phyloP scores from a whole-genome alignment of 2,888 invertebrate species.

The Stramonita haemastoma region DNA sequence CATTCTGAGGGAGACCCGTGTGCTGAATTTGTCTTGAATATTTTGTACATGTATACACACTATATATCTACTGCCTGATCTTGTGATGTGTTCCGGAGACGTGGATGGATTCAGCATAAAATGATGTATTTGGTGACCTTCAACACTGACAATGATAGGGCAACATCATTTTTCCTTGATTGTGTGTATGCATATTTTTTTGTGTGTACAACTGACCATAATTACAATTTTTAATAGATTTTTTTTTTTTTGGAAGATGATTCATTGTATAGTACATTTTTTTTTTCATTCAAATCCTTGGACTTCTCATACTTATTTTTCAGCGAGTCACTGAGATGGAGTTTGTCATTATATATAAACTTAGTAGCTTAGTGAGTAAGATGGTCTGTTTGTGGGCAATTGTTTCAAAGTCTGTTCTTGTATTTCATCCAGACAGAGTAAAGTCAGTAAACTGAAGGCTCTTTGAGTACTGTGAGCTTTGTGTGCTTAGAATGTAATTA shows the following conservation, averaged over 20 bases:
- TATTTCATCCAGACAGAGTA: no score
- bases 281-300: background rate
- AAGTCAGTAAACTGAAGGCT: no score
- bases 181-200: background rate
- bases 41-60: background rate
- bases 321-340: background rate
- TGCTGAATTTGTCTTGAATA: background rate
- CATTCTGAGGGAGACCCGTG: background rate
- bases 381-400: no score
- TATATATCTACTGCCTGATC: background rate
- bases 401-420: no score
- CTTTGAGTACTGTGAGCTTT: no score
- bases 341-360: no score
- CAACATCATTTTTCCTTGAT: no score
- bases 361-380: no score
- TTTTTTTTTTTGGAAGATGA: background rate
- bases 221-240: background rate
- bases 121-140: background rate
- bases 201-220: background rate
- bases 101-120: background rate
- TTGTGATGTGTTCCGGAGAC: background rate
- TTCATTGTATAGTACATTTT: background rate
- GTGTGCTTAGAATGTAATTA: no score
- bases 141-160: background rate
- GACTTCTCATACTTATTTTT: background rate